Evolutionary conservation across 2,797 vertebrate species (phyloP), one percentile per base, ranked within the genome.

Genomic region (Otus scops): DNA sequence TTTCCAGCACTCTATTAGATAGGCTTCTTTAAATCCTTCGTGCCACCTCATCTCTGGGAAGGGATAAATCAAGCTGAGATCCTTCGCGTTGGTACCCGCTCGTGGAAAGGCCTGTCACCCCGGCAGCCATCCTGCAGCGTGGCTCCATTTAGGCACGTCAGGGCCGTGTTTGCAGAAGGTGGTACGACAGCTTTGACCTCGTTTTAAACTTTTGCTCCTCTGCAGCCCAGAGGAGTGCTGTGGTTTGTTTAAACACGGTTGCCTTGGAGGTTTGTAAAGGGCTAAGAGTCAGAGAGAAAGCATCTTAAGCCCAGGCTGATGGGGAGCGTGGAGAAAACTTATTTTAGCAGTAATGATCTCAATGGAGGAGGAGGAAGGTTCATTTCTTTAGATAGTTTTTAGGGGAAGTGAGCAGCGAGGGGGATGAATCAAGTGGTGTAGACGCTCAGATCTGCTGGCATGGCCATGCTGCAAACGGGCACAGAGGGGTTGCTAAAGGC

Each of bases 1-100:
- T 98, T 98, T 97, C 93, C 95, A 97, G 97, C 98, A 98, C 98
- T 99, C 95, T 96, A 98, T 98, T 96, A 97, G 97, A 97, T 64
- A 56, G 90, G 91, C 77, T 94, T 64, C 92, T 92, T 53, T 9
- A 68, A 96, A 89, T 14, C 89, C 88, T 75, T 2, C 30, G 2
- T 56, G 22, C 43, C 87, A 67, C 65, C 92, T 93, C 92, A 39
- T 84, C 75, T 70, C 88, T 7, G 13, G 2, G 47, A 80, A 18
- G 80, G 83, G 14, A 96, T 94, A 91, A 96, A 95, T 97, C 92
- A 89, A 19, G 59, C 5, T 2, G 12, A 39, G 84, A 43, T 30
- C 76, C 70, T 87, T 53, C 1, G 2, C 7, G 7, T 56, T n/a
- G 78, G 89, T 43, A 32, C 69, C 63, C 21, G 4, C 19, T n/a